These are phyloP conservation scores for Pimpla rufipes DNA, from an alignment of 2,888 invertebrate species.

Conservation along the genomic window DNA sequence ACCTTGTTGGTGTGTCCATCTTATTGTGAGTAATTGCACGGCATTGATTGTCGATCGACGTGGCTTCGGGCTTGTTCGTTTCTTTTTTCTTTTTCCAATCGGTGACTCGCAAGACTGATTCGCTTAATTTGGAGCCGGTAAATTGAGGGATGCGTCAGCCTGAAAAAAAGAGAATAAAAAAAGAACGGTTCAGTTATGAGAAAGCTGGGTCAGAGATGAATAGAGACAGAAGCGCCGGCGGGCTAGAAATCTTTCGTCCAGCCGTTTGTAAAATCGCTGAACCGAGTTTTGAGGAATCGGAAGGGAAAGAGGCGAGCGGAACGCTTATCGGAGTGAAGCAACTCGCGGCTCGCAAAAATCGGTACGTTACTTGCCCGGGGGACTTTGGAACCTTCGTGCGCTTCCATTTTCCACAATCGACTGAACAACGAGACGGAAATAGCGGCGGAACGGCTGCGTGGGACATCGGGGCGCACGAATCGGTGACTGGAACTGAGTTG, in stretches of 20 bases:
- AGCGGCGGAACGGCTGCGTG: too few relatives aligned
- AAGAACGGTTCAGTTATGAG: conserved; percentile 17
- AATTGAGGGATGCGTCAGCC: conserved; percentile 3
- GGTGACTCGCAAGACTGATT: conserved; percentile 51
- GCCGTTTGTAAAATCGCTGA: conserved; percentile 44
- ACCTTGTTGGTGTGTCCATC: conserved; percentile 14
- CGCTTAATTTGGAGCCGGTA: conserved; percentile 31
- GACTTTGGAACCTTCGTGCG: neutral
- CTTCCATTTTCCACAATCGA: neutral
- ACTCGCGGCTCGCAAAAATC: conserved; percentile 18
- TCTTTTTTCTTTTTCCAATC: conserved; percentile 8
- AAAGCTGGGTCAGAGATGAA: conserved; percentile 44
- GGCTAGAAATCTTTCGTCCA: conserved; percentile 37
- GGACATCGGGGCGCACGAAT: too few relatives aligned
- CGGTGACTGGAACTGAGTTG: too few relatives aligned
- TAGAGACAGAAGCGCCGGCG: conserved; percentile 35
- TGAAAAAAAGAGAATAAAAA: neutral
- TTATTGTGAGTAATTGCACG: conserved; percentile 46
- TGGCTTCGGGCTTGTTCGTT: neutral
- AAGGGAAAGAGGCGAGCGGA: conserved; percentile 22
- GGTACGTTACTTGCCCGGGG: neutral
- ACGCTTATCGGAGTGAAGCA: conserved; percentile 36
- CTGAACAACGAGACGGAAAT: conserved; percentile 6
- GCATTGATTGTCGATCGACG: conserved; percentile 1
- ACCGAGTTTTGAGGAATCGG: conserved; percentile 50